Conservation (phyloP, 2,888 invertebrate genomes). For the Melinopterus prodromus region DNA sequence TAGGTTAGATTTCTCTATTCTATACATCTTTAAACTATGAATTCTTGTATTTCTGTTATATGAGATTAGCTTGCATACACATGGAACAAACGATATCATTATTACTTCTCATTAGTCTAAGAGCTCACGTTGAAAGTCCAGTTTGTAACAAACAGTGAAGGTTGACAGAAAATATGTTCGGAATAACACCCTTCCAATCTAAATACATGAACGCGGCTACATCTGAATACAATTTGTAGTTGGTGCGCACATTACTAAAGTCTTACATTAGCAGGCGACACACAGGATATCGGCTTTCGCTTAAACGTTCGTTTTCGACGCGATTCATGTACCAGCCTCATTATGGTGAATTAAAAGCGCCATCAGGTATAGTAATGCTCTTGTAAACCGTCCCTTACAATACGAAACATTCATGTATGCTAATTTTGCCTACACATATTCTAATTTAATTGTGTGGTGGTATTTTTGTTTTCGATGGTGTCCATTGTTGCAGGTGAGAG, state of each 20-base stretch:
- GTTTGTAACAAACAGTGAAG: not conserved
- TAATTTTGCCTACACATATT: slow-evolving; percentile 4
- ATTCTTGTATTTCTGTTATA: too few species aligned
- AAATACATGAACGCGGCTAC: not conserved
- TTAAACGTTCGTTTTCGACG: slow-evolving; percentile 4
- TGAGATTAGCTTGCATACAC: too few species aligned
- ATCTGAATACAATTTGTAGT: not conserved
- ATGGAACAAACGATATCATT: too few species aligned
- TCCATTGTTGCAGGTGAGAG: not conserved
- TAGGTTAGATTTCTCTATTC: too few species aligned
- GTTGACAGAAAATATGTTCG: not conserved
- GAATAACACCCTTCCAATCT: not conserved
- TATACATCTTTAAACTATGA: too few species aligned
- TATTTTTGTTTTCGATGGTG: not conserved
- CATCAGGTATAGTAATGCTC: slow-evolving; percentile 10
- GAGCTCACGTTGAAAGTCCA: not conserved
- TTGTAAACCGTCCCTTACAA: slow-evolving; percentile 4
- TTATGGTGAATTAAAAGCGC: slow-evolving; percentile 22
- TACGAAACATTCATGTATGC: slow-evolving; percentile 4
- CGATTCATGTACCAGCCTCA: slow-evolving; percentile 18
- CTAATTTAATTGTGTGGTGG: not conserved
- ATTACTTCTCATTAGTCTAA: not conserved
- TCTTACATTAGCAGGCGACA: not conserved
- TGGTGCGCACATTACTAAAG: not conserved
- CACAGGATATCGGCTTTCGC: not conserved